Evolutionary conservation across 2,113 vertebrate genomes (phyloP).

Genomic region (Zosterops lateralis): DNA sequence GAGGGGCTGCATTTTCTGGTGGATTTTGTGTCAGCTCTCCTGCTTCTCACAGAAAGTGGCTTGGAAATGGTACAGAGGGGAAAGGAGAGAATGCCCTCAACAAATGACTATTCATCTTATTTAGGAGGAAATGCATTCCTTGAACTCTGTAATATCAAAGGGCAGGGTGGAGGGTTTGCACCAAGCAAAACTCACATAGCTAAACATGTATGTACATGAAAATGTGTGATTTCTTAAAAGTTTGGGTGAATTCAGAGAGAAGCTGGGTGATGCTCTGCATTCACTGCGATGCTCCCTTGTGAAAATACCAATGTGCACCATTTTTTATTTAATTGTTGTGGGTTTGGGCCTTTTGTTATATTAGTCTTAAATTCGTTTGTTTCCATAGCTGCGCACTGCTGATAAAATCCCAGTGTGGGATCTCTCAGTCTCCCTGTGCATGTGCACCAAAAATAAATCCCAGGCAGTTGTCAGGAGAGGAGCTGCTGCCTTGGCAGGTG

Average conservation of each 20-base stretch:
- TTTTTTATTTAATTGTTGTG: background rate
- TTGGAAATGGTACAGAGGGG: background rate
- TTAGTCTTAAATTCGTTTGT: slow-evolving; percentile 31
- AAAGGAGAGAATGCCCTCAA: background rate
- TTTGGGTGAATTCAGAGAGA: background rate
- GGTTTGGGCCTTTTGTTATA: slow-evolving; percentile 18
- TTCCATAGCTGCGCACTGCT: slow-evolving; percentile 34
- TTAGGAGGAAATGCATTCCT: background rate
- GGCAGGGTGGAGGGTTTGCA: background rate
- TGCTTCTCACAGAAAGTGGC: background rate
- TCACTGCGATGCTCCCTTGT: background rate
- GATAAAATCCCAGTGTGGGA: slow-evolving; percentile 20
- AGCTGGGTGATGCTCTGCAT: background rate
- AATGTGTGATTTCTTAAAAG: background rate
- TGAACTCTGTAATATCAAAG: background rate
- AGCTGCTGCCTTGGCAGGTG: background rate
- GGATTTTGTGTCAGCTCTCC: background rate
- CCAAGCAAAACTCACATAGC: background rate
- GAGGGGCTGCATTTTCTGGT: background rate
- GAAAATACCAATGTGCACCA: background rate
- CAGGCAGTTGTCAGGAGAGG: background rate
- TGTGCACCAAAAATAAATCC: slow-evolving; percentile 7
- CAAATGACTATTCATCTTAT: background rate
- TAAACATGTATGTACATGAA: background rate
- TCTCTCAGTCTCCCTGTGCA: background rate